These are phyloP conservation scores for Hedychridium roseum DNA, from an alignment of 2,888 invertebrate species.

Conservation along the genomic window DNA sequence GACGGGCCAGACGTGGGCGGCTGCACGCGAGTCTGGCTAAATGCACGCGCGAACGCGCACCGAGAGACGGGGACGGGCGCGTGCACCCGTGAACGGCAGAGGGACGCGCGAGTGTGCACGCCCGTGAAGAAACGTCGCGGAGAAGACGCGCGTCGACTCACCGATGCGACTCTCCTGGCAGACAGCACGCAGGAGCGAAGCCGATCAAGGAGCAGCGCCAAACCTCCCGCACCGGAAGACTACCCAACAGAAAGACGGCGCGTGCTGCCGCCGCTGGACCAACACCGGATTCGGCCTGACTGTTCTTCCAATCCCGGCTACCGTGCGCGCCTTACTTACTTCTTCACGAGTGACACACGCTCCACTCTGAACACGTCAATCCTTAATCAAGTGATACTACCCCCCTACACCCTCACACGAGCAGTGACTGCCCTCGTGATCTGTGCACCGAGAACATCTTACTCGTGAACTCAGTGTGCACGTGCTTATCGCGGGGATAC, in stretches of 20 bases:
- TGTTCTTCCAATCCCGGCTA: background rate
- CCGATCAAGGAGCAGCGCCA: too few species aligned
- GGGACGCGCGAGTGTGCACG: conserved; percentile 12
- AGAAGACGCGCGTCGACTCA: too few species aligned
- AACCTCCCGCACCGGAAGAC: too few species aligned
- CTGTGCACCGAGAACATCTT: background rate
- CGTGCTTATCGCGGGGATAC: conserved; percentile 39
- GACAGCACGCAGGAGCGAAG: conserved; percentile 17
- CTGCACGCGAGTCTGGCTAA: conserved; percentile 21
- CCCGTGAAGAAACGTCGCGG: conserved; percentile 13
- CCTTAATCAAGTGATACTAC: too few species aligned
- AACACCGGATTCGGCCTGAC: too few species aligned
- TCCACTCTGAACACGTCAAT: too few species aligned
- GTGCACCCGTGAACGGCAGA: conserved; percentile 12
- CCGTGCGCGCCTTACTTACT: background rate
- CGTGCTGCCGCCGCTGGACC: too few species aligned
- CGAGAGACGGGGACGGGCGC: conserved; percentile 12
- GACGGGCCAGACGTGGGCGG: conserved; percentile 22
- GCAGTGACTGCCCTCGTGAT: too few species aligned
- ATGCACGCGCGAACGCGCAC: conserved; percentile 29
- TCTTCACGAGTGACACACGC: too few species aligned
- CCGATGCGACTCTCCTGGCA: too few species aligned
- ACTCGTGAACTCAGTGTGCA: conserved; percentile 32
- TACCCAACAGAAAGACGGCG: too few species aligned
- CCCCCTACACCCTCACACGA: too few species aligned